A percentile compares a stretch with the other conserved stretches of the same genome.
Conservation (phyloP, 2,888 invertebrate genomes). For the Oegoconia quadripuncta region DNA sequence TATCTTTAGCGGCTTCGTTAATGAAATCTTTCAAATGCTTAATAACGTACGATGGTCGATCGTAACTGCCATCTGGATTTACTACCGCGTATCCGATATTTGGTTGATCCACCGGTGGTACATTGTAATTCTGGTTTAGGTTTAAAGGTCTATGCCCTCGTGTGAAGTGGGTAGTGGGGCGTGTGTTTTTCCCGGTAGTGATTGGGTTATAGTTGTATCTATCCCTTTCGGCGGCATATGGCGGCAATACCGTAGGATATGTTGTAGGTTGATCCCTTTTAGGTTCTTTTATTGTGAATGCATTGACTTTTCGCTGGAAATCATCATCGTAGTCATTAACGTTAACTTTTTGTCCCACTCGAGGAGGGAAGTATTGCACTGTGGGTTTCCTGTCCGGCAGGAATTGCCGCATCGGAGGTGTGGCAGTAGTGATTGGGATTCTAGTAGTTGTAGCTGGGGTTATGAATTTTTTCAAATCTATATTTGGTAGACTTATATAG, state of each 20-base stretch:
- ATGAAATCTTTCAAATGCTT: constrained; percentile 59
- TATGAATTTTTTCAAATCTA: constrained; percentile 57
- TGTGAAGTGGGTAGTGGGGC: neutral
- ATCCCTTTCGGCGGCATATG: neutral
- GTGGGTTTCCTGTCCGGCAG: constrained; percentile 52
- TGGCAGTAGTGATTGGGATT: constrained; percentile 16
- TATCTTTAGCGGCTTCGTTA: constrained; percentile 40
- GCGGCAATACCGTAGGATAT: constrained; percentile 20
- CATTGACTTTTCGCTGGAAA: constrained; percentile 43
- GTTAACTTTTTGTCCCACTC: constrained; percentile 34
- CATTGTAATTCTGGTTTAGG: constrained; percentile 26
- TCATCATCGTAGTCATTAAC: constrained; percentile 39
- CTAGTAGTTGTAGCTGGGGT: constrained; percentile 17
- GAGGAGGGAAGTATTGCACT: constrained; percentile 65
- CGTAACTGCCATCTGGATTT: constrained; percentile 33
- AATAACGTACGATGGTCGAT: constrained; percentile 52
- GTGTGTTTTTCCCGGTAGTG: too few species aligned
- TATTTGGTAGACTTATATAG: constrained; percentile 50
- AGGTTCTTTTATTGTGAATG: constrained; percentile 26
- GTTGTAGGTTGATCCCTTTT: constrained; percentile 22
- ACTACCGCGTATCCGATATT: neutral
- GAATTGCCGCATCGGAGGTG: constrained; percentile 23
- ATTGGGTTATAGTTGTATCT: neutral
- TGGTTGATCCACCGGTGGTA: neutral
- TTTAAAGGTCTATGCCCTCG: neutral